Evolutionary conservation across 2,888 invertebrate genomes (phyloP).

Genomic region (Hirtodrosophila alboralis): DNA sequence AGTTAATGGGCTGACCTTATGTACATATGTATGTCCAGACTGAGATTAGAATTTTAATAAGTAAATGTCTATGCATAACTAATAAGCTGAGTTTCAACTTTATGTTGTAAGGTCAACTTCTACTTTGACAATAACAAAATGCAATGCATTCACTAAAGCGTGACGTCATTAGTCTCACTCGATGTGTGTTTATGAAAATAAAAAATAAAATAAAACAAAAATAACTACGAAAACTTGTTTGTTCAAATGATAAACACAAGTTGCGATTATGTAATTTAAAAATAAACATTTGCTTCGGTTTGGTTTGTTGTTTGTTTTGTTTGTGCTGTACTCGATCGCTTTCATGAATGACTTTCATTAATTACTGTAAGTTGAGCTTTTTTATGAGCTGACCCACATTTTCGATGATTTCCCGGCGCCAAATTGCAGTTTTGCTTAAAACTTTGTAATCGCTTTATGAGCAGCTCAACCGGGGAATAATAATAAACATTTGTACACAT

Average conservation of each 20-base stretch:
- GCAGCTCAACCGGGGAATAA: conserved; percentile 8
- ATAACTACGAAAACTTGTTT: conserved; percentile 59
- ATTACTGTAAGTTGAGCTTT: conserved; percentile 60
- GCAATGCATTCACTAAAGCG: conserved; percentile 57
- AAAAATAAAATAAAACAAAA: too few relatives aligned
- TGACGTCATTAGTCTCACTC: conserved; percentile 65
- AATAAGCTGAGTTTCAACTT: conserved; percentile 43
- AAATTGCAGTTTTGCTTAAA: conserved; percentile 18
- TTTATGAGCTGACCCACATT: conserved; percentile 65
- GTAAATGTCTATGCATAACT: conserved; percentile 48
- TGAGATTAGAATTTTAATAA: conserved; percentile 21
- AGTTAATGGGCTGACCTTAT: conserved; percentile 33
- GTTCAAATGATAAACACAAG: conserved; percentile 41
- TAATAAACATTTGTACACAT: conserved; percentile 7
- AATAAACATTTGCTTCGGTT: conserved; percentile 62
- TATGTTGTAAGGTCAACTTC: conserved; percentile 64
- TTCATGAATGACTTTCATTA: conserved; percentile 73
- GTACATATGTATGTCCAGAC: conserved; percentile 7
- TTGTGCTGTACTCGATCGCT: conserved; percentile 36
- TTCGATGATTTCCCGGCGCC: conserved; percentile 18
- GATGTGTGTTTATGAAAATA: conserved; percentile 13
- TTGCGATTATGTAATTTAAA: conserved; percentile 61
- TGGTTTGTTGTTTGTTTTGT: conserved; percentile 25
- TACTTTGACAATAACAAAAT: conserved; percentile 36
- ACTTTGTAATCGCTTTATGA: conserved; percentile 38